Percentiles rank a stretch among this genome's conserved stretches.
These are phyloP conservation scores for Naja naja DNA, from an alignment of 2,113 vertebrate species.

Conservation along the genomic window DNA sequence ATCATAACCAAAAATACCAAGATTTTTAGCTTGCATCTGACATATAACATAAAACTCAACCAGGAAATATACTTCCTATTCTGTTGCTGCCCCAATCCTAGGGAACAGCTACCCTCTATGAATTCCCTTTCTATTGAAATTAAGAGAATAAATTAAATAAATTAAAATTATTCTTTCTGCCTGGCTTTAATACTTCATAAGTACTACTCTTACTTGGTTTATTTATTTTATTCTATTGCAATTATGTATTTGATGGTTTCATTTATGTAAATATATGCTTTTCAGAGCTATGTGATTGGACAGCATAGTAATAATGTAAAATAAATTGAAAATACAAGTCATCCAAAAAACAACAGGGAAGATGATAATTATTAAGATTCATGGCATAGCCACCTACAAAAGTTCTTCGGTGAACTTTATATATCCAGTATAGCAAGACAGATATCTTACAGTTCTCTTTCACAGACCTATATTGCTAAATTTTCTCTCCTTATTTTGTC, in stretches of 20 bases:
- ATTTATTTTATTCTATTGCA: background rate
- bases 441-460: background rate
- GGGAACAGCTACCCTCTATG: background rate
- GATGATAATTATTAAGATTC: background rate
- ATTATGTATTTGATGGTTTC: background rate
- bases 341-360: background rate
- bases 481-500: background rate
- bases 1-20: background rate
- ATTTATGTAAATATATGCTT: background rate
- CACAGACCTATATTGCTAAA: background rate
- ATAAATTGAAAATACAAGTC: background rate
- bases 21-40: background rate
- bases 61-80: background rate
- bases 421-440: background rate
- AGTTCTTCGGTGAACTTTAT: background rate
- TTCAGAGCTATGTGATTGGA: background rate
- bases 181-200: background rate
- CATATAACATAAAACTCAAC: background rate
- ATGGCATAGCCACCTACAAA: background rate
- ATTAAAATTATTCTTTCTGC: background rate
- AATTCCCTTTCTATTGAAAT: background rate
- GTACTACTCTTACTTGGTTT: background rate
- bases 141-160: background rate
- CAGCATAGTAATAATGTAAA: background rate
- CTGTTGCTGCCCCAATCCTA: background rate